Base-by-base conservation (phyloP, 2,113 vertebrate genomes). In the Bucco capensis region DNA sequence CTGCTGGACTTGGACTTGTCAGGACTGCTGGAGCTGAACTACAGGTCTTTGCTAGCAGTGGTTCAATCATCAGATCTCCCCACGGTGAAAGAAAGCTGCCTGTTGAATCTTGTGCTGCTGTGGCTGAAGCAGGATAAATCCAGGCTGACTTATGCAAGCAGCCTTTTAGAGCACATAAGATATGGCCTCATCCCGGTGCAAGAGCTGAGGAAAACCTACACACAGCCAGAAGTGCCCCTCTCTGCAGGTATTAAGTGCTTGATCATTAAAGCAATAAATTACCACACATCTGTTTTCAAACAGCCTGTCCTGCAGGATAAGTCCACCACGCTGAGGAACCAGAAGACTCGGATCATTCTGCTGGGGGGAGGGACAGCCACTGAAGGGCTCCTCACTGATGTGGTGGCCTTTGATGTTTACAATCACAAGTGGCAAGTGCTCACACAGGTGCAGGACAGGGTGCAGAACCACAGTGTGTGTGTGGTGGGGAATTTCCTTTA, bases 401-500 rank as follows among this genome's bases (percentile, higher is more conserved):
- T 99, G 60, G 90, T 98, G 94, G 97, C 96, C 27, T 99, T 99
- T 0, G 98, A 99, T 8, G 97, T 97, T 11, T 96, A 97, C 76
- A 98, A 94, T 74, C 98, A 97, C 94, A 98, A 96, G 64, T 98
- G 98, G 95, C 89, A 93, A 44, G 58, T 92, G 7, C 93, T 99
- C 46, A 97, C 98, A 0, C 86, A 86, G 24, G 82, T 98, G 40
- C 98, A 94, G 0, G 79, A 96, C 37, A 97, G 93, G 22, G 92
- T 99, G 38, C 97, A 98, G 92, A 96, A 97, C 73, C 98, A 98
- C 91, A 97, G 98, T 2, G 96, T 98, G 21, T 99, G 99, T 9
- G 98, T 98, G 2, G 95, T 98, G 31, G 99, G 98, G 4, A 99
- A 99, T 73, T 99, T 99, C 92, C 97, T 99, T 37, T 99, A 98